These are phyloP conservation scores for Girardia tigrina DNA, from an alignment of 2,888 invertebrate genomes.

Conservation along the genomic window DNA sequence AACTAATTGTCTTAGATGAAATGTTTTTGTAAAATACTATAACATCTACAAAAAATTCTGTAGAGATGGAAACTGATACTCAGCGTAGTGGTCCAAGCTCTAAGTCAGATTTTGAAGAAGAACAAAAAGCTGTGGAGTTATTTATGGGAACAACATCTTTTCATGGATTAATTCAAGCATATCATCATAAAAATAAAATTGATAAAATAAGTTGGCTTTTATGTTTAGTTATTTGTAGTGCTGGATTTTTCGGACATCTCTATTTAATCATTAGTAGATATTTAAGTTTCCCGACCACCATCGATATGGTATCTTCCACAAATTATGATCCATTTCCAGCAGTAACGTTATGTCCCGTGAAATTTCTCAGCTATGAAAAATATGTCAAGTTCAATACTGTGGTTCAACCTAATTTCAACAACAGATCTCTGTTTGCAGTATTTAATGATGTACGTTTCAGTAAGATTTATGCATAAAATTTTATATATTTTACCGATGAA, in stretches of 20 bases:
- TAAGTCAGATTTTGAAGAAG: too few species aligned
- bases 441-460: slow-evolving; percentile 1
- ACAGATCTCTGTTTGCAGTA: background rate
- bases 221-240: background rate
- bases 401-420: background rate
- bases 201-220: background rate
- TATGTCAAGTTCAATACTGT: background rate
- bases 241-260: background rate
- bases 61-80: too few species aligned
- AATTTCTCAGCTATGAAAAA: background rate
- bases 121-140: background rate
- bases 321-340: background rate
- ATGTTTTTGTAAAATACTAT: too few species aligned
- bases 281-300: background rate
- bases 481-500: too few species aligned
- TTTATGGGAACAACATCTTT: background rate
- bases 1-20: too few species aligned
- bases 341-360: background rate
- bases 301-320: background rate
- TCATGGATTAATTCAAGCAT: background rate
- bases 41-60: too few species aligned
- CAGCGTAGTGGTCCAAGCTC: too few species aligned
- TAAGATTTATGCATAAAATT: slow-evolving; percentile 6
- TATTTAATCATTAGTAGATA: slow-evolving; percentile 8
- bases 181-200: background rate